Evolutionary conservation across 2,888 invertebrate species (phyloP).

Genomic region (Pocota personata): DNA sequence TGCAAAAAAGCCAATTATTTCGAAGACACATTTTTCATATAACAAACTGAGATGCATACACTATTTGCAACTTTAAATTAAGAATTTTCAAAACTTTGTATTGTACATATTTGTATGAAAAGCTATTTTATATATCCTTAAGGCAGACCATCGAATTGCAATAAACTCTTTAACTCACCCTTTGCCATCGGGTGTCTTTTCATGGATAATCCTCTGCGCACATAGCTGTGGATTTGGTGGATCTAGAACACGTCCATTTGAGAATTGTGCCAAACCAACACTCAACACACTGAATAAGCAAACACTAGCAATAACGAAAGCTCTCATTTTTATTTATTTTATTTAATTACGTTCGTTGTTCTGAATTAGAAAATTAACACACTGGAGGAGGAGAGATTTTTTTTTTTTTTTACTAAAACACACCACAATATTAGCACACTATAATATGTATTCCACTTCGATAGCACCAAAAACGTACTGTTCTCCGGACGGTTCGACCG

Average conservation of each 20-base stretch:
- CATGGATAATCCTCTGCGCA: slow-evolving; percentile 89
- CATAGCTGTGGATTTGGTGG: slow-evolving; percentile 90
- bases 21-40: no score
- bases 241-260: slow-evolving; percentile 90
- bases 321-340: slow-evolving; percentile 78
- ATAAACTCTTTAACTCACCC: slow-evolving; percentile 81
- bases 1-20: no score
- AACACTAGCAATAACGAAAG: slow-evolving; percentile 82
- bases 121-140: no score
- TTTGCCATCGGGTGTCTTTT: slow-evolving; percentile 89
- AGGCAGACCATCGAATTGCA: background rate
- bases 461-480: slow-evolving; percentile 48
- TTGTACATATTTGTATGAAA: no score
- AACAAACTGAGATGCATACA: no score
- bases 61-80: no score
- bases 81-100: no score
- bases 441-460: slow-evolving; percentile 11
- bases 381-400: slow-evolving; percentile 69
- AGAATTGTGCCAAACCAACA: slow-evolving; percentile 86
- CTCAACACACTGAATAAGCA: slow-evolving; percentile 81
- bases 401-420: background rate
- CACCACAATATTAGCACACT: slow-evolving; percentile 8
- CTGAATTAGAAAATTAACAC: slow-evolving; percentile 68
- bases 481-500: slow-evolving; percentile 75
- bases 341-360: slow-evolving; percentile 20